phyloP scores from a whole-genome alignment of 2,888 invertebrate genomes.

The Notodonta ziczac region DNA sequence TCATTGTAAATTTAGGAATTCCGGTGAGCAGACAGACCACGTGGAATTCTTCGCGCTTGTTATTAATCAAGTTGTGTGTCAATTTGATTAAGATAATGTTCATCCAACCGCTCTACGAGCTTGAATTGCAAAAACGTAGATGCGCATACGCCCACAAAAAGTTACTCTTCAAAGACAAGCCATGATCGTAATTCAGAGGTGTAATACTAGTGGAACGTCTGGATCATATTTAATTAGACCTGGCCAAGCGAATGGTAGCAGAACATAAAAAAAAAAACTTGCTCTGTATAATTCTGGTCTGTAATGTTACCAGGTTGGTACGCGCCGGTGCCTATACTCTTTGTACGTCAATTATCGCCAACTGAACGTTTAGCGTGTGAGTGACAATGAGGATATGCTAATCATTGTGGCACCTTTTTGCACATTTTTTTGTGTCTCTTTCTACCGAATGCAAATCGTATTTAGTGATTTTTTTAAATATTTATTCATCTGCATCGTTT shows the following conservation, averaged over 20 bases:
- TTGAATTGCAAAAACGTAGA: not conserved
- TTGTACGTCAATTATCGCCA: conserved; percentile 72
- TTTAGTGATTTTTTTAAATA: conserved; percentile 47
- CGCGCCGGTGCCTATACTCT: conserved; percentile 33
- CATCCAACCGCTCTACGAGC: not conserved
- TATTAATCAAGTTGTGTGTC: not conserved
- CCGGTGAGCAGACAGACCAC: too few relatives aligned
- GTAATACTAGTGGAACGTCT: not conserved
- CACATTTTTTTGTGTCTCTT: conserved; percentile 42
- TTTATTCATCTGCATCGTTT: conserved; percentile 57
- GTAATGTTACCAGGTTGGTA: conserved; percentile 11
- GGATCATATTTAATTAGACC: not conserved
- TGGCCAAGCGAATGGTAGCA: not conserved
- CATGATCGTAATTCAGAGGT: not conserved
- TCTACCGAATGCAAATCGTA: conserved; percentile 51
- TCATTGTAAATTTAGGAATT: not conserved
- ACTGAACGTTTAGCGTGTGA: conserved; percentile 63
- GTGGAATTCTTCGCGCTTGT: not conserved
- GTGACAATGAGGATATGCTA: conserved; percentile 77
- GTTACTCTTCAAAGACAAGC: not conserved
- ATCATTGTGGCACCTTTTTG: conserved; percentile 55
- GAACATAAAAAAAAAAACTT: not conserved
- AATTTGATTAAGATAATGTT: conserved; percentile 1
- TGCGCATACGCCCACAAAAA: not conserved
- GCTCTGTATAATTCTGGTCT: conserved; percentile 3